phyloP scores from a whole-genome alignment of 2,888 invertebrate species.

The Drosophila algonquin region DNA sequence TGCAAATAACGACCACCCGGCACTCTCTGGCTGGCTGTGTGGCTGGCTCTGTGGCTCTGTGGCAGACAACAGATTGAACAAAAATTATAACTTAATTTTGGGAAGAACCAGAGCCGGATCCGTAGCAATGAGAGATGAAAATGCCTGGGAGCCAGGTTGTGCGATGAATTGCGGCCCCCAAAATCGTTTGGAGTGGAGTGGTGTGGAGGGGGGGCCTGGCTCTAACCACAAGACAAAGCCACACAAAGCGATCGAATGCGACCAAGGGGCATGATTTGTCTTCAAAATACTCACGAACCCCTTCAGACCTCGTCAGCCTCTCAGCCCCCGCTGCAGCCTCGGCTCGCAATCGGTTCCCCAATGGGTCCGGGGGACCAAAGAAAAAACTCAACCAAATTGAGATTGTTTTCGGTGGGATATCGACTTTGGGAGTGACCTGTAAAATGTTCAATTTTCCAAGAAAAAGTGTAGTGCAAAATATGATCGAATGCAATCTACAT shows the following conservation, averaged over 20 bases:
- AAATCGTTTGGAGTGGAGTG: constrained; percentile 1
- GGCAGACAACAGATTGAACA: constrained; percentile 32
- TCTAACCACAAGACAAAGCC: constrained; percentile 59
- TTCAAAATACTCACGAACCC: constrained; percentile 54
- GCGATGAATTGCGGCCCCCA: constrained; percentile 53
- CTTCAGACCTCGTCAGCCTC: not conserved
- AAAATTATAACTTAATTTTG: constrained; percentile 75
- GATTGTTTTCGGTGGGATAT: constrained; percentile 12
- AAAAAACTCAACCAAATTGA: constrained; percentile 29
- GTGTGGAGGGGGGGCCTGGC: not conserved
- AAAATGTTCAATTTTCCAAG: not conserved
- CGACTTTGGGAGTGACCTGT: constrained; percentile 45
- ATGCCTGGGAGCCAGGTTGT: constrained; percentile 58
- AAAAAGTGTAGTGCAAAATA: too few relatives aligned
- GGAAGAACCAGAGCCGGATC: constrained; percentile 41
- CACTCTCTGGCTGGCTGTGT: too few relatives aligned
- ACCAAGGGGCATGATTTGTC: constrained; percentile 75
- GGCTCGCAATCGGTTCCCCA: too few relatives aligned
- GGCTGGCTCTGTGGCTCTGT: not conserved
- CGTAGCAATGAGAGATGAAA: constrained; percentile 52
- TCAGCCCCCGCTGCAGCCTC: not conserved
- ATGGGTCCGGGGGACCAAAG: constrained; percentile 16
- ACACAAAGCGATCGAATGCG: constrained; percentile 55
- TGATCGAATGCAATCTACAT: too few relatives aligned
- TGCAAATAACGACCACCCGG: constrained; percentile 76